Percentiles rank a stretch among this genome's conserved stretches.
phyloP scores from a whole-genome alignment of 2,113 vertebrate genomes.

The Semnopithecus entellus region DNA sequence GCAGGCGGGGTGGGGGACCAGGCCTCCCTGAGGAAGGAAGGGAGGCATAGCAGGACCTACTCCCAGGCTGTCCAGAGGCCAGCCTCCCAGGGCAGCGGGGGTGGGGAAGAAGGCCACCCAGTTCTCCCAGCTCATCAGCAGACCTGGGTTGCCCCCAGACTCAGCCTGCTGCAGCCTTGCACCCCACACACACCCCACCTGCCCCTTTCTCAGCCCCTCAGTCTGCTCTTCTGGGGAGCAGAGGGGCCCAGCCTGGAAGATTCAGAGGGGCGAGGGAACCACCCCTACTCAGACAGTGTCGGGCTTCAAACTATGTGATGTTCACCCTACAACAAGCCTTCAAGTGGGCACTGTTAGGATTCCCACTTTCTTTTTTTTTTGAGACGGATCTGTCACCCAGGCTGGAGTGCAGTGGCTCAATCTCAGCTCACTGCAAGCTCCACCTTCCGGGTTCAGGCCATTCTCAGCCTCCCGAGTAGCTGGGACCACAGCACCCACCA shows the following conservation, averaged over 20 bases:
- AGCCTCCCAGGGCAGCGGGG: neutral
- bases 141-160: neutral
- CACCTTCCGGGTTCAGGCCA: too few relatives aligned
- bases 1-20: neutral
- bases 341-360: too few relatives aligned
- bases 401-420: too few relatives aligned
- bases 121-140: neutral
- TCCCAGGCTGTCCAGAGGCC: neutral
- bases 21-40: neutral
- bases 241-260: neutral
- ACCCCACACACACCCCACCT: neutral
- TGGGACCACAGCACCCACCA: too few relatives aligned
- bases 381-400: too few relatives aligned
- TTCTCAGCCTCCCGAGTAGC: too few relatives aligned
- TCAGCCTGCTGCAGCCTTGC: neutral
- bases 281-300: fast-evolving
- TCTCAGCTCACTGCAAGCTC: too few relatives aligned
- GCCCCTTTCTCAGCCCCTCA: neutral
- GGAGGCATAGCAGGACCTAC: neutral
- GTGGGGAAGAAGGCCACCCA: neutral
- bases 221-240: neutral
- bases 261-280: neutral
- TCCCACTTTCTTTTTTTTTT: neutral
- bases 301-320: neutral
- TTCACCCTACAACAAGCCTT: neutral